Conservation (phyloP, 2,797 vertebrate species). For the Sebastes diploproa region DNA sequence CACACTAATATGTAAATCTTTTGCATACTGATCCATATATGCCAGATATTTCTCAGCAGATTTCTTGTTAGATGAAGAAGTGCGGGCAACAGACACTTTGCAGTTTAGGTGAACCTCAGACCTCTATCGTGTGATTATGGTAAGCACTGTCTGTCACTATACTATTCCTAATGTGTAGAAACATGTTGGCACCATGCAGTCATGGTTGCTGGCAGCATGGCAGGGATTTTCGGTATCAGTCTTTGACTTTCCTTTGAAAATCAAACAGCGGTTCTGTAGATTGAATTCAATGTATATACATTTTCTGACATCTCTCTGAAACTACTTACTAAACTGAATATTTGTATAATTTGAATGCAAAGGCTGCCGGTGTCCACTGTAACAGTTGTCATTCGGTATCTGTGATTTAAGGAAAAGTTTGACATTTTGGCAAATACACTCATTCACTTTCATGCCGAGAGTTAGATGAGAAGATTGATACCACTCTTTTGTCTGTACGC, state of each 20-base stretch:
- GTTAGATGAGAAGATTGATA: constrained; percentile 1
- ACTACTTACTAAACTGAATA: not conserved
- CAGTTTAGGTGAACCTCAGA: not conserved
- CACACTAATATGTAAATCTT: no score
- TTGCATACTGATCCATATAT: not conserved
- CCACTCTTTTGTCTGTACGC: not conserved
- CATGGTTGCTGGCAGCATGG: not conserved
- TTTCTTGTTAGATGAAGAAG: not conserved
- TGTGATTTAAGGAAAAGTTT: not conserved
- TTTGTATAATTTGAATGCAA: constrained; percentile 3
- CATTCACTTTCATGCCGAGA: not conserved
- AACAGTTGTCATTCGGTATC: constrained; percentile 4
- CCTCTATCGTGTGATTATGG: not conserved
- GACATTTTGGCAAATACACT: constrained; percentile 11
- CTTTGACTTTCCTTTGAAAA: not conserved
- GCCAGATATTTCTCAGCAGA: not conserved
- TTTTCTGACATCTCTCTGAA: constrained; percentile 14
- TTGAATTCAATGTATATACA: not conserved
- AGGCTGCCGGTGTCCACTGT: not conserved
- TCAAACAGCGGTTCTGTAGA: not conserved
- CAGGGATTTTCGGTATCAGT: not conserved
- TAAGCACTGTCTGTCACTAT: not conserved
- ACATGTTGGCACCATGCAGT: not conserved
- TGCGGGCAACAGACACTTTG: not conserved
- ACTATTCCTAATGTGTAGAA: not conserved